Evolutionary conservation across 2,888 invertebrate species (phyloP), one percentile per base, ranked within the genome.

Genomic region (Allacma fusca): DNA sequence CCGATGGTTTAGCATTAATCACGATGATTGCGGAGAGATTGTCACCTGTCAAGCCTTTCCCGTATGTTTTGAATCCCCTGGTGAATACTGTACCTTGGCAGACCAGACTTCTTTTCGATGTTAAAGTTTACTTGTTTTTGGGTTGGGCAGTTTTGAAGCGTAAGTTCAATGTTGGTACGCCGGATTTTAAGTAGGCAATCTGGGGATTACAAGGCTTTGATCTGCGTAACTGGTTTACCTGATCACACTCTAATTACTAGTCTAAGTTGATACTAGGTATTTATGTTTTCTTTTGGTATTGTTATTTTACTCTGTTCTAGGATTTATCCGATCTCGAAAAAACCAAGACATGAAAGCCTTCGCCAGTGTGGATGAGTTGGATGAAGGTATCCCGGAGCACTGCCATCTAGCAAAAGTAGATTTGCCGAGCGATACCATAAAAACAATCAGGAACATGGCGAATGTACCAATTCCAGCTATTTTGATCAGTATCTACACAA

Each of bases 1-100:
- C 74, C 13, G 82, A 82, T 76, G 81, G 80, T 0, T 77, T 82
- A 21, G 79, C 80, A 12, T 80, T 79, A 59, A 78, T 81, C 23
- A 62, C 81, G 1, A 72, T 82, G 79, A 70, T 74, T 1, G 72
- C 72, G 9, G 40, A 72, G 34, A 57, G 28, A 28, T 19, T 72
- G 59, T 72, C 72, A n/a, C 72, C 72, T 23, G 28, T 72, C 21
- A 72, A 72, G 43, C 72, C 72, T 24, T 72, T 72, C 23, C 72
- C 72, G 19, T 72, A 72, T 26, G 26, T 72, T 59, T 16, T 72
- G 26, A 72, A 72, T 28, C 72, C 72, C 9, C 44, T 72, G 72
- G 59, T 57, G 7, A 50, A 28, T 59, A n/a, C 24, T 16, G 24
- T 72, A 24, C 59, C 59, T 5, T 59, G 57, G 72, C 16, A 50